phyloP scores from a whole-genome alignment of 2,113 vertebrate species.

The Polyodon spathula region DNA sequence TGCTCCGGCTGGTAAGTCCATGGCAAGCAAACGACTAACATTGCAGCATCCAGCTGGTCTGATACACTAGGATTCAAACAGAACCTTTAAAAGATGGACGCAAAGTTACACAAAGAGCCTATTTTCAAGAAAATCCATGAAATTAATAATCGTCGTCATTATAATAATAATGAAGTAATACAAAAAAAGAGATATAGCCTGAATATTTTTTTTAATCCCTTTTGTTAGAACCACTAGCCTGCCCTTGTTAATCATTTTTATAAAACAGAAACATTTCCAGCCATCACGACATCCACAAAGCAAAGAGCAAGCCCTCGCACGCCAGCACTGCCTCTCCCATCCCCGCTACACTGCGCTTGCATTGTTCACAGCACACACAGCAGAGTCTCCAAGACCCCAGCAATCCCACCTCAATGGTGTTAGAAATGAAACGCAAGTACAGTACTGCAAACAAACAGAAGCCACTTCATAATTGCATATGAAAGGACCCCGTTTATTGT shows the following conservation, averaged over 20 bases:
- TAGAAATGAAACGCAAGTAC: constrained; percentile 20
- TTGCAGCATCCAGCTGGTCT: too few relatives aligned
- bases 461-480: too few relatives aligned
- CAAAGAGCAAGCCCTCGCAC: constrained; percentile 11
- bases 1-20: too few relatives aligned
- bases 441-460: constrained; percentile 20
- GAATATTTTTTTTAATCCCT: constrained; percentile 21
- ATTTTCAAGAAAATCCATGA: too few relatives aligned
- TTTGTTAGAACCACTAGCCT: constrained; percentile 22
- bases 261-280: constrained; percentile 40
- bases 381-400: constrained; percentile 22
- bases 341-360: constrained; percentile 15
- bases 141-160: too few relatives aligned
- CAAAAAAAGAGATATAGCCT: constrained; percentile 4
- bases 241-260: constrained; percentile 35
- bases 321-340: constrained; percentile 6
- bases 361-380: constrained; percentile 18
- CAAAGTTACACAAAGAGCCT: too few relatives aligned
- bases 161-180: too few relatives aligned
- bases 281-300: constrained; percentile 29
- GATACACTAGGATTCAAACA: too few relatives aligned
- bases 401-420: constrained; percentile 11
- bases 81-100: too few relatives aligned
- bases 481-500: too few relatives aligned
- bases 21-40: too few relatives aligned